phyloP scores from a whole-genome alignment of 2,888 invertebrate genomes.

The Lypha dubia region DNA sequence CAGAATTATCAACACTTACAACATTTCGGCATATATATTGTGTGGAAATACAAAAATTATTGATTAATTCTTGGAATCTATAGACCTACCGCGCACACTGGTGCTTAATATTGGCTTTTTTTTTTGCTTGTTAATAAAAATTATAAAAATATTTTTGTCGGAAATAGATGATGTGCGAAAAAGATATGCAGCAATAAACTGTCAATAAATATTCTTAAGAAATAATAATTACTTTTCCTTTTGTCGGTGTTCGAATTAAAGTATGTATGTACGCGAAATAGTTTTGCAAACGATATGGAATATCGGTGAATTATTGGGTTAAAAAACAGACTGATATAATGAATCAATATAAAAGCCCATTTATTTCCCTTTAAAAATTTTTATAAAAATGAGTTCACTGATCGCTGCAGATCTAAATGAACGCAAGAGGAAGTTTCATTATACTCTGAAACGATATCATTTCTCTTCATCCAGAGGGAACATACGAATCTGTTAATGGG shows the following conservation, averaged over 20 bases:
- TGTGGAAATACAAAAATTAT: constrained; percentile 29
- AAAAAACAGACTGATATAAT: too few species aligned
- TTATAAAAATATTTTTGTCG: constrained; percentile 3
- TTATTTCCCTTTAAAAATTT: too few species aligned
- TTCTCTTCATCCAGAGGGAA: too few species aligned
- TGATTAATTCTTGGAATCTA: constrained; percentile 51
- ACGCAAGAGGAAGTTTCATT: too few species aligned
- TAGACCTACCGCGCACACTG: constrained; percentile 52
- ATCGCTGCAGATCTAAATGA: too few species aligned
- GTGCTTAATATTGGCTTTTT: background rate
- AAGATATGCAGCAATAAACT: background rate
- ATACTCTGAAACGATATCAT: too few species aligned
- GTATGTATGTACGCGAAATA: background rate
- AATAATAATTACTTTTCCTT: constrained; percentile 16
- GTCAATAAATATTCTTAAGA: constrained; percentile 49
- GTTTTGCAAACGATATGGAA: too few species aligned
- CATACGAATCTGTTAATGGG: too few species aligned
- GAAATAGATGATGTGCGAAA: constrained; percentile 33
- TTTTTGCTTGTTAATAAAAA: background rate
- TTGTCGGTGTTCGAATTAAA: constrained; percentile 5
- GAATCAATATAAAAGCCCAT: too few species aligned
- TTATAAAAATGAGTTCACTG: too few species aligned
- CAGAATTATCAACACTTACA: constrained; percentile 22
- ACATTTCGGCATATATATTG: constrained; percentile 11
- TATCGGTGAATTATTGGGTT: too few species aligned